Percentiles rank a stretch among this genome's conserved stretches.
Conservation (phyloP, 2,888 invertebrate genomes). For the Trachelus troglodyta region DNA sequence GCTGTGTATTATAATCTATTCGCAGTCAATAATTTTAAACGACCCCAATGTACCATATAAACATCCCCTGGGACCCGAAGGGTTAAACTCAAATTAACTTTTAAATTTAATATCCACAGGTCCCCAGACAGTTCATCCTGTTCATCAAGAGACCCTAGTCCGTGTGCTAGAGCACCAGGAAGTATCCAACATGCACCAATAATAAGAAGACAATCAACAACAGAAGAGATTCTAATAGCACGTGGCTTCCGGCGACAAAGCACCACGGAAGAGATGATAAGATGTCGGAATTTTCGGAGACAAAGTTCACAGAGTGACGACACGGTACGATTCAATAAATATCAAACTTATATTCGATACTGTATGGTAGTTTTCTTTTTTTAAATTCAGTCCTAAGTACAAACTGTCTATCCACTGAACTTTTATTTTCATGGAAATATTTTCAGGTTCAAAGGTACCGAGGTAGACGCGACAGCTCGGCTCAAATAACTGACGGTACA, state of each 20-base stretch:
- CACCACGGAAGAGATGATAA: constrained; percentile 93
- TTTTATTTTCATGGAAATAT: neutral
- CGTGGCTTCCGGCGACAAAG: constrained; percentile 90
- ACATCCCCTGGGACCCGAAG: no score
- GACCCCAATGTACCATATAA: no score
- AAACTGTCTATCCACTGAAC: neutral
- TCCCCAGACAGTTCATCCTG: constrained; percentile 75
- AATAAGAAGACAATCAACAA: constrained; percentile 88
- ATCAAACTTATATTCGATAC: neutral
- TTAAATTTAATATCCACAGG: constrained; percentile 37
- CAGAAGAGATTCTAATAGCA: constrained; percentile 91
- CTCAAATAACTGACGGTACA: constrained; percentile 92
- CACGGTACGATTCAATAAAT: constrained; percentile 55
- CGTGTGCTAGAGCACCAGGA: constrained; percentile 73
- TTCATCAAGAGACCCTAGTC: constrained; percentile 88
- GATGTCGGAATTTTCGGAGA: constrained; percentile 90
- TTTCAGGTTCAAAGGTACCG: constrained; percentile 67
- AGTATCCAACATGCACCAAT: constrained; percentile 70
- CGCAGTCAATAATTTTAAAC: no score
- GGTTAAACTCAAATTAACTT: neutral
- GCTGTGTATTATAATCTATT: no score
- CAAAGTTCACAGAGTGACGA: constrained; percentile 92
- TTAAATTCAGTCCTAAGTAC: neutral
- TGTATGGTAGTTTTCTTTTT: neutral
- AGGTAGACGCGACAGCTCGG: constrained; percentile 85